These are phyloP conservation scores for Deroplatys truncata DNA, from an alignment of 2,888 invertebrate genomes.

Conservation along the genomic window DNA sequence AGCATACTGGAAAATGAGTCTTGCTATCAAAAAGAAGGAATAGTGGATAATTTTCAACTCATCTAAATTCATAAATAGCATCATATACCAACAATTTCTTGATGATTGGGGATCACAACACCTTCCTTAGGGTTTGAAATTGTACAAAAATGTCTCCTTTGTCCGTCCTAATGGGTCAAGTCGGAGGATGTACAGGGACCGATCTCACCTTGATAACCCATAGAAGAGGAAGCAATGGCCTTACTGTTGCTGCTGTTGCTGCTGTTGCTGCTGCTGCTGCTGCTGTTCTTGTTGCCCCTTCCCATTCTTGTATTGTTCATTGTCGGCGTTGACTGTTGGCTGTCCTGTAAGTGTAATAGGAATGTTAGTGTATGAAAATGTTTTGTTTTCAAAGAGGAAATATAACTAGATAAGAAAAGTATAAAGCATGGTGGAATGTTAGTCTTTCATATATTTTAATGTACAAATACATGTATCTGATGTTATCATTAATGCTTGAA, in stretches of 20 bases:
- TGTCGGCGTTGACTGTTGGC: constrained; percentile 11
- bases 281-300: constrained; percentile 9
- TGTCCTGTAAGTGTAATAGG: not conserved
- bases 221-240: not conserved
- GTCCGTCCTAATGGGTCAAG: not conserved
- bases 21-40: not conserved
- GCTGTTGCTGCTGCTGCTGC: constrained; percentile 4
- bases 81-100: not conserved
- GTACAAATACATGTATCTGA: too few relatives aligned
- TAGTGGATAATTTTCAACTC: not conserved
- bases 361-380: not conserved
- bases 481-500: too few relatives aligned
- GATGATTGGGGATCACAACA: not conserved
- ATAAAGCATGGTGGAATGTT: not conserved
- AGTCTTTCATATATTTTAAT: not conserved
- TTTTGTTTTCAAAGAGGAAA: not conserved
- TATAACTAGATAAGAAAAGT: not conserved
- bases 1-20: not conserved
- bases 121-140: not conserved
- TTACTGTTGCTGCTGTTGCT: constrained; percentile 17
- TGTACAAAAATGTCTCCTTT: not conserved
- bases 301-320: not conserved
- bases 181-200: constrained; percentile 31
- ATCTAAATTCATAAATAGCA: not conserved
- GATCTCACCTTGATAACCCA: constrained; percentile 29